Evolutionary conservation across 2,797 vertebrate species (phyloP).

Genomic region (Semaprochilodus insignis): DNA sequence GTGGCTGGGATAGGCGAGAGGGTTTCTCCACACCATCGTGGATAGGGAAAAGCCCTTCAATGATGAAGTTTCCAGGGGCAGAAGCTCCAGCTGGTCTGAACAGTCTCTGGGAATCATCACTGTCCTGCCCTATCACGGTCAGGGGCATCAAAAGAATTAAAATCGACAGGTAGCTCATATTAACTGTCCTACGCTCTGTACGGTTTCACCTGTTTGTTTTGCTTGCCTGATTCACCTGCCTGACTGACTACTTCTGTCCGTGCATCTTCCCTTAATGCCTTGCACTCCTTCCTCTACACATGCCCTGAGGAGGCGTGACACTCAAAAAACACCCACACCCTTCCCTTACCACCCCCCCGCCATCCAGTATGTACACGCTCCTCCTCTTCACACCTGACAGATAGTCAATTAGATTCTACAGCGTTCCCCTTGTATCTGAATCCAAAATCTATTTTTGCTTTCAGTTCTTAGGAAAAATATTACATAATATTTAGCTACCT

Average conservation of each 20-base stretch:
- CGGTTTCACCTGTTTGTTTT: not conserved
- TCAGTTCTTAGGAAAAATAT: not conserved
- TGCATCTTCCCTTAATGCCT: not conserved
- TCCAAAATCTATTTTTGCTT: not conserved
- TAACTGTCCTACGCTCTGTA: not conserved
- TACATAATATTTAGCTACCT: not conserved
- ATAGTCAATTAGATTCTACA: not conserved
- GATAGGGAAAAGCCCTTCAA: constrained; percentile 86
- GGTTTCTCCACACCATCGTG: constrained; percentile 74
- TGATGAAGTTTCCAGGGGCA: constrained; percentile 81
- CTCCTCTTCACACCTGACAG: not conserved
- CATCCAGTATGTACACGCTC: not conserved
- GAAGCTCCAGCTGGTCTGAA: constrained; percentile 56
- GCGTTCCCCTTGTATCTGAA: not conserved
- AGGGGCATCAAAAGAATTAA: constrained; percentile 22
- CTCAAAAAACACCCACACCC: not conserved
- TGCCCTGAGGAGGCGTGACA: not conserved
- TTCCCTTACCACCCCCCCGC: not conserved
- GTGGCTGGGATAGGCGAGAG: constrained; percentile 68
- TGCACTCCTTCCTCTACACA: not conserved
- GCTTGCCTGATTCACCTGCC: not conserved
- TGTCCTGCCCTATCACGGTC: not conserved
- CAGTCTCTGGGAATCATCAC: not conserved
- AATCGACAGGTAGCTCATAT: constrained; percentile 13
- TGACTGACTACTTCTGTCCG: not conserved